phyloP scores from a whole-genome alignment of 2,888 invertebrate genomes.

The Lasioglossum oenotherae region DNA sequence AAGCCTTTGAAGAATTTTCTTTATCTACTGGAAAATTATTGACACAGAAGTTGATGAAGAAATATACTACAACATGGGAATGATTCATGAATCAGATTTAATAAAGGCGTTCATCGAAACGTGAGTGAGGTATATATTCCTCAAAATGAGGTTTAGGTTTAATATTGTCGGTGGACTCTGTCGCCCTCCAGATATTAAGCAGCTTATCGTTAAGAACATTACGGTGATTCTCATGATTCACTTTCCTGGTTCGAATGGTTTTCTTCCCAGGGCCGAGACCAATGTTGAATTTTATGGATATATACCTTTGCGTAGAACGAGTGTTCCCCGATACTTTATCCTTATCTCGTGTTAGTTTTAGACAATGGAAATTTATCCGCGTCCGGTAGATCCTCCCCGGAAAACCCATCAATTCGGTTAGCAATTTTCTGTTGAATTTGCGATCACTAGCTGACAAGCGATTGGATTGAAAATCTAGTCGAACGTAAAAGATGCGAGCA shows the following conservation, averaged over 20 bases:
- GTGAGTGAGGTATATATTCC: neutral
- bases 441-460: slow-evolving; percentile 47
- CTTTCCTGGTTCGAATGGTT: neutral
- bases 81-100: neutral
- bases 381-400: neutral
- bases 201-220: neutral
- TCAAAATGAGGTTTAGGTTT: neutral
- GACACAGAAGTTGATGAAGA: neutral
- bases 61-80: neutral
- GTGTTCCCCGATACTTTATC: slow-evolving; percentile 14
- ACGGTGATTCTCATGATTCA: neutral
- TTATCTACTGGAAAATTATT: neutral
- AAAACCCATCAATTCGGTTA: slow-evolving; percentile 31
- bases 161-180: neutral
- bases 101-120: neutral
- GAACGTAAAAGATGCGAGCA: slow-evolving; percentile 62
- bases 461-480: slow-evolving; percentile 38
- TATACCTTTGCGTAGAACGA: neutral
- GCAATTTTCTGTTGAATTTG: slow-evolving; percentile 56
- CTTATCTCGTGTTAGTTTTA: neutral
- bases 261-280: neutral
- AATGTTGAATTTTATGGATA: neutral
- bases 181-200: neutral
- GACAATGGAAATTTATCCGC: slow-evolving; percentile 16
- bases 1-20: neutral